Evolutionary conservation across 2,888 invertebrate genomes (phyloP), one percentile per base, ranked within the genome.

Genomic region (Scaptomyza caliginosa): DNA sequence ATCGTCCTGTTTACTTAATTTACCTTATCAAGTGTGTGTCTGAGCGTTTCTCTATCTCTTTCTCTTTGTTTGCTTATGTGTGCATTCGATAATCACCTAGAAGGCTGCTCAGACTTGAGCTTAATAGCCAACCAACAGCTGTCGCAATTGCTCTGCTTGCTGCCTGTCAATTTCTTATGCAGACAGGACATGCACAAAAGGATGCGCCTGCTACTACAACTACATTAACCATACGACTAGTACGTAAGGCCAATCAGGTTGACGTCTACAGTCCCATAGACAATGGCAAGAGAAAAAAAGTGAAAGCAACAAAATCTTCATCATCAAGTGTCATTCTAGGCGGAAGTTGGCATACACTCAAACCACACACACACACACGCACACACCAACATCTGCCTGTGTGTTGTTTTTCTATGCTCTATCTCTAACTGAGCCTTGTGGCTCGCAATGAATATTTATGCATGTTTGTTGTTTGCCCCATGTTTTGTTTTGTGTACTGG

Each of bases 221-320:
- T 32, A 28, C 7, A 13, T 24, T 11, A 32, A 8, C 8, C 32
- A 26, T 17, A 26, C 17, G n/a, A 42, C 30, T 32, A 16, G 23
- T 17, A 40, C 54, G 42, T 43, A 43, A 60, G 66, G 79, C 66
- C 60, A 57, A 82, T 75, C 72, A 59, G 74, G 57, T 49, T 62
- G 57, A 48, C 60, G 56, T 43, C 42, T 50, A 63, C 45, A 10
- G n/a, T n/a, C 1, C 45, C 0, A 28, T 17, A 46, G 43, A 67
- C 78, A 74, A 73, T 66, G 67, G 58, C 83, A 45, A 30, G n/a
- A 30, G 5, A 32, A 34, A 34, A 34, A 86, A 88, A 86, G 86
- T 87, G 88, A 86, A 86, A 86, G 86, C 83, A 83, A 78, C 80
- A 87, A 86, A 87, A 83, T 88, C 88, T 88, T 87, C 86, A 88